Percentiles rank a stretch among this genome's conserved stretches.
Conservation (phyloP, 1,140 invertebrate genomes). For the Galleria mellonella region DNA sequence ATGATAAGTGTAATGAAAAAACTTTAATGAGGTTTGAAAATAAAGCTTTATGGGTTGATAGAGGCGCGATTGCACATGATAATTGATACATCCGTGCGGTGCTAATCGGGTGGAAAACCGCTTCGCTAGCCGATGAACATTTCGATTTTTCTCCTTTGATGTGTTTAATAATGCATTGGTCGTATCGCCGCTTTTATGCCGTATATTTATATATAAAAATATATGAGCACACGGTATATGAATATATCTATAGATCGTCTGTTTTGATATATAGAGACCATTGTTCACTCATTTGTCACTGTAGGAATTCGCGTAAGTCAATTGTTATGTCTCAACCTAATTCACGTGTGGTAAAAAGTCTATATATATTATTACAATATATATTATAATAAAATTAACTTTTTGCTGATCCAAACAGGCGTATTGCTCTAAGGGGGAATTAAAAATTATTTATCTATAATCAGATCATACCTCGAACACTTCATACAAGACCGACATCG, state of each 20-base stretch:
- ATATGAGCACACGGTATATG: too few relatives aligned
- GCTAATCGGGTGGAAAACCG: constrained; percentile 65
- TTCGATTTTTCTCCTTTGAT: constrained; percentile 73
- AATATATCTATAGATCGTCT: not conserved
- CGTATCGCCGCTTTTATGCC: constrained; percentile 35
- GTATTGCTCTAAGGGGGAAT: too few relatives aligned
- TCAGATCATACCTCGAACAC: too few relatives aligned
- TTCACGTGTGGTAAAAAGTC: too few relatives aligned
- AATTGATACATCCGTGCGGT: constrained; percentile 55
- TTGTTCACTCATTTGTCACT: not conserved
- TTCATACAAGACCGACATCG: too few relatives aligned
- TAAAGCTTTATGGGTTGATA: not conserved
- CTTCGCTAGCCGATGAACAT: constrained; percentile 64
- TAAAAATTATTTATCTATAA: too few relatives aligned
- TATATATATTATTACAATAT: too few relatives aligned
- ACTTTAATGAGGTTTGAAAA: constrained; percentile 11
- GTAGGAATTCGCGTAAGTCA: too few relatives aligned
- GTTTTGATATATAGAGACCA: not conserved
- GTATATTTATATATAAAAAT: not conserved
- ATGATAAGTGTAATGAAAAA: not conserved
- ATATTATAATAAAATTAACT: too few relatives aligned
- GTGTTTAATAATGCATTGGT: constrained; percentile 69
- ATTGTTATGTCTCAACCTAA: too few relatives aligned
- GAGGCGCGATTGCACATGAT: constrained; percentile 34
- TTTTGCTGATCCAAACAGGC: too few relatives aligned